A percentile compares a stretch with the other conserved stretches of the same genome.
Evolutionary conservation across 2,888 invertebrate genomes (phyloP).

Genomic region (Plutella xylostella): DNA sequence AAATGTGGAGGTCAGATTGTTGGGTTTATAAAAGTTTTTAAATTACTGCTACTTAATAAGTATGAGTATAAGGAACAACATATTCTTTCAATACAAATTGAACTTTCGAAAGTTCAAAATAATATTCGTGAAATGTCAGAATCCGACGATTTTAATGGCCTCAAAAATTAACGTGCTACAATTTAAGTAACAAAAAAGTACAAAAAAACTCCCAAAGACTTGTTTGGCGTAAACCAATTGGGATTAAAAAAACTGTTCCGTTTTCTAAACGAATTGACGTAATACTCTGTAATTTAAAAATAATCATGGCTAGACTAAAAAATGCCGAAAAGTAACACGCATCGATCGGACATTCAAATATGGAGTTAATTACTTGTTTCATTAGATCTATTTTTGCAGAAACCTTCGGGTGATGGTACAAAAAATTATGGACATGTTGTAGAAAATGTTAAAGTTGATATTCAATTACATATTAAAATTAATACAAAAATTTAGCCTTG

Average conservation of each 20-base stretch:
- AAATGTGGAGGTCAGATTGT: no score
- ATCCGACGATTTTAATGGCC: no score
- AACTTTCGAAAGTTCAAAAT: no score
- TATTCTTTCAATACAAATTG: no score
- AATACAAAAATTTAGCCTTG: conserved; percentile 48
- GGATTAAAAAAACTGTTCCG: conserved; percentile 34
- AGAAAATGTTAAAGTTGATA: conserved; percentile 59
- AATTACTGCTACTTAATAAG: no score
- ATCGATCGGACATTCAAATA: conserved; percentile 55
- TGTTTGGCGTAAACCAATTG: conserved; percentile 49
- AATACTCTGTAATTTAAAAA: conserved; percentile 61
- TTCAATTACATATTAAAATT: conserved; percentile 65
- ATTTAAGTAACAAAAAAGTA: no score
- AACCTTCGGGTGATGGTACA: conserved; percentile 48
- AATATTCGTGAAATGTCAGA: no score
- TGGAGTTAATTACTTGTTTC: conserved; percentile 61
- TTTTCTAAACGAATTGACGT: conserved; percentile 55
- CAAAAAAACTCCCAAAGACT: no score
- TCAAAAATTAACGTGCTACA: no score
- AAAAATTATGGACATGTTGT: conserved; percentile 42
- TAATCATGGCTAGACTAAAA: conserved; percentile 44
- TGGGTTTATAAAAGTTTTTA: no score
- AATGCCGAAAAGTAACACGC: conserved; percentile 44
- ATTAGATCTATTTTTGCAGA: conserved; percentile 59
- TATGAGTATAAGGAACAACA: no score